phyloP scores from a whole-genome alignment of 2,888 invertebrate species.

The Drosophila meridionalis region DNA sequence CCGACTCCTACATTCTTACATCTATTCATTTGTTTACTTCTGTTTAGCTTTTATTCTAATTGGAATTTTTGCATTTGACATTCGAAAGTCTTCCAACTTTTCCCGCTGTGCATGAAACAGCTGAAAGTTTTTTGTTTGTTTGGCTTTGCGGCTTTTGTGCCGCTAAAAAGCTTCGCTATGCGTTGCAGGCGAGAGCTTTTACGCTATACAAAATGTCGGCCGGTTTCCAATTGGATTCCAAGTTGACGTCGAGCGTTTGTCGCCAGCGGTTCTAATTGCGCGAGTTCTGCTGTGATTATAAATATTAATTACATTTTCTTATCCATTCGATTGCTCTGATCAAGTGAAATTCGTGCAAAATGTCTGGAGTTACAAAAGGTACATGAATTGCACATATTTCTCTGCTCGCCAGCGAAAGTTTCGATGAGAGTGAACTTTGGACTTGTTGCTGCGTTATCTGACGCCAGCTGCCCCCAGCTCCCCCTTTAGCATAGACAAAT shows the following conservation, averaged over 20 bases:
- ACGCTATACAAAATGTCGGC: conserved; percentile 55
- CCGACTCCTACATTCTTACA: neutral
- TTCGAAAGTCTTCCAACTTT: neutral
- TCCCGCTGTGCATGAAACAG: conserved; percentile 43
- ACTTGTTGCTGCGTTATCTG: conserved; percentile 64
- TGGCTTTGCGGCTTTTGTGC: conserved; percentile 20
- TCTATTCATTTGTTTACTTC: neutral
- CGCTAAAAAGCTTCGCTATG: conserved; percentile 37
- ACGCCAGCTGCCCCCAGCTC: conserved; percentile 17
- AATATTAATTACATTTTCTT: conserved; percentile 18
- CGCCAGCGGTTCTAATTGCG: conserved; percentile 23
- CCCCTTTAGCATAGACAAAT: conserved; percentile 10
- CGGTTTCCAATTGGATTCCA: conserved; percentile 9
- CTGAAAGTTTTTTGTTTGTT: conserved; percentile 36
- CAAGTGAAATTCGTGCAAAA: conserved; percentile 44
- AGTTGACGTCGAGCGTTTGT: conserved; percentile 37
- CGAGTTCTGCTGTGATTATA: neutral
- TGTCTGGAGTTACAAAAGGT: conserved; percentile 83
- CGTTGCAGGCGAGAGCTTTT: conserved; percentile 35
- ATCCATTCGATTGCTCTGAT: conserved; percentile 1
- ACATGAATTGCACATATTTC: conserved; percentile 8
- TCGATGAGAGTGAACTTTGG: conserved; percentile 69
- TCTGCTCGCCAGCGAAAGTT: neutral
- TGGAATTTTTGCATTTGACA: neutral
- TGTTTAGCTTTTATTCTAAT: neutral